phyloP scores from a whole-genome alignment of 2,888 invertebrate genomes.

The Oligia latruncula region DNA sequence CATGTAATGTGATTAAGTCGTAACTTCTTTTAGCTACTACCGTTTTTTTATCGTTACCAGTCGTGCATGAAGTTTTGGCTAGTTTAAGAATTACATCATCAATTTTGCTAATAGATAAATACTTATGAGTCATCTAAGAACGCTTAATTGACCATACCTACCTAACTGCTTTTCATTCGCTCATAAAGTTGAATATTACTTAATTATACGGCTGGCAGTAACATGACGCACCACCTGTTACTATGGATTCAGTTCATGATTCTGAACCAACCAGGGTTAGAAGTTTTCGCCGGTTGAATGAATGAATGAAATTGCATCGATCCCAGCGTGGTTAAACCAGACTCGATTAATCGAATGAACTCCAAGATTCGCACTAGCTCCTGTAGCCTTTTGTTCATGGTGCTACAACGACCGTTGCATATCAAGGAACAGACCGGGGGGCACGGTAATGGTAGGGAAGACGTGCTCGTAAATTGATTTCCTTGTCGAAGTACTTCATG shows the following conservation, averaged over 20 bases:
- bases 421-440: too few relatives aligned
- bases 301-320: too few relatives aligned
- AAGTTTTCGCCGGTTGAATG: background rate
- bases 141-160: background rate
- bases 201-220: background rate
- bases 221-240: background rate
- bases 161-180: background rate
- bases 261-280: background rate
- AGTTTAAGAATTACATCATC: constrained; percentile 43
- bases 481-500: too few relatives aligned
- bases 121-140: background rate
- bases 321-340: too few relatives aligned
- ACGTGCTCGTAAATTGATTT: too few relatives aligned
- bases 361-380: too few relatives aligned
- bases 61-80: constrained; percentile 18
- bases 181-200: background rate
- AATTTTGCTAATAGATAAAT: constrained; percentile 15
- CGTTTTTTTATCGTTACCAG: constrained; percentile 17
- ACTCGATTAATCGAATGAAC: too few relatives aligned
- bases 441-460: too few relatives aligned
- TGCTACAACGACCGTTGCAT: too few relatives aligned
- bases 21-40: constrained; percentile 30
- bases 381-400: too few relatives aligned
- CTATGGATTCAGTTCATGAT: too few relatives aligned
- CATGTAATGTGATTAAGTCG: constrained; percentile 39